phyloP scores from a whole-genome alignment of 2,113 vertebrate genomes.

The Prionailurus bengalensis region DNA sequence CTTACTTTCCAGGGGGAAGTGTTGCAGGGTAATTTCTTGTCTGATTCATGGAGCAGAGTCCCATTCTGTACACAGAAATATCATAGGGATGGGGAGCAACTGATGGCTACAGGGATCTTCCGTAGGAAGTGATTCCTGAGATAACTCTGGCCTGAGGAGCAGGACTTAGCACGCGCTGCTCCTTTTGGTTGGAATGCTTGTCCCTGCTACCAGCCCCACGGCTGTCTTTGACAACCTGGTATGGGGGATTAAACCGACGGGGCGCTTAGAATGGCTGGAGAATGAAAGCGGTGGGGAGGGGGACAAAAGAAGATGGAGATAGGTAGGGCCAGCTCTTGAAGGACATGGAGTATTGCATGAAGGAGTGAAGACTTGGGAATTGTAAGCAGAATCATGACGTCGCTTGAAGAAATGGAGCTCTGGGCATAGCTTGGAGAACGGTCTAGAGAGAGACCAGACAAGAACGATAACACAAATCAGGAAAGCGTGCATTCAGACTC shows the following conservation, averaged over 20 bases:
- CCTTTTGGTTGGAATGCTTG: neutral
- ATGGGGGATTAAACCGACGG: neutral
- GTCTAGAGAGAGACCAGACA: neutral
- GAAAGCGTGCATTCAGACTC: neutral
- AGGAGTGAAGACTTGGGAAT: neutral
- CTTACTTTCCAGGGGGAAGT: neutral
- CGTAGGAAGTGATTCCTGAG: neutral
- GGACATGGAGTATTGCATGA: fast-evolving
- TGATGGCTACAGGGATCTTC: neutral
- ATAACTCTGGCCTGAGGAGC: neutral
- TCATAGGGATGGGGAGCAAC: neutral
- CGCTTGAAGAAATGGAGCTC: neutral
- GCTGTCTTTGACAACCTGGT: neutral
- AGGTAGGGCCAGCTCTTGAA: neutral
- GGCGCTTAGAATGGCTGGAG: neutral
- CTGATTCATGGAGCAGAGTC: neutral
- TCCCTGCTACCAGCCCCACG: neutral
- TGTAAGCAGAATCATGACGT: neutral
- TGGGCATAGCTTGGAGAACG: neutral
- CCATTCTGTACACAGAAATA: neutral
- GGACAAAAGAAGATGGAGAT: neutral
- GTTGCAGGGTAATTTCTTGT: neutral
- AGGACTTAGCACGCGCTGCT: neutral
- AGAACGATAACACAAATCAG: neutral
- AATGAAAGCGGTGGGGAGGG: fast-evolving